phyloP scores from a whole-genome alignment of 2,888 invertebrate genomes.

The Molorchus minor region DNA sequence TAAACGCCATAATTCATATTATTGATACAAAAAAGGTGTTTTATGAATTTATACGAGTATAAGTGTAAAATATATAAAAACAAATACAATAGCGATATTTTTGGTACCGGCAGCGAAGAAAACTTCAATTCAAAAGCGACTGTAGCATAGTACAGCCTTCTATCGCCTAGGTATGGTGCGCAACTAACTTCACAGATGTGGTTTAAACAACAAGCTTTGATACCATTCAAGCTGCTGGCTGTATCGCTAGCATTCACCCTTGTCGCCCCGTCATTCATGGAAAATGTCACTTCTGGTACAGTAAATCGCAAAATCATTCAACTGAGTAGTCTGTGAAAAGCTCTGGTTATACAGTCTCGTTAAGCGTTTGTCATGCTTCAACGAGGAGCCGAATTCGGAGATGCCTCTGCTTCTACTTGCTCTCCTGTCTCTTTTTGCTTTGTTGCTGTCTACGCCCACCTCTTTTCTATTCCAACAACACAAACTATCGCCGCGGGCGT shows the following conservation, averaged over 20 bases:
- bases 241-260: constrained; percentile 50
- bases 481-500: constrained; percentile 28
- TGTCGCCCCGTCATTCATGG: constrained; percentile 56
- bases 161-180: constrained; percentile 41
- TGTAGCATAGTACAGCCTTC: constrained; percentile 1
- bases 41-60: too few species aligned
- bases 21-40: too few species aligned
- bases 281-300: constrained; percentile 52
- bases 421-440: constrained; percentile 13
- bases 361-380: constrained; percentile 51
- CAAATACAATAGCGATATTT: too few species aligned
- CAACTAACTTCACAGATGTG: constrained; percentile 57
- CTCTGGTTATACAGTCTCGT: constrained; percentile 55
- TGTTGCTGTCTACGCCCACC: constrained; percentile 8
- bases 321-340: constrained; percentile 58
- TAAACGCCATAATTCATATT: too few species aligned
- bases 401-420: constrained; percentile 33
- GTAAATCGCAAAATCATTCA: constrained; percentile 52
- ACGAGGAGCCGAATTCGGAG: constrained; percentile 47
- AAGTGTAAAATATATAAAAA: too few species aligned
- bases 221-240: constrained; percentile 53
- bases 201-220: constrained; percentile 57
- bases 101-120: not conserved
- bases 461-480: constrained; percentile 21
- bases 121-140: not conserved